Conservation (phyloP, 2,888 invertebrate genomes). For the Strigamia transsilvanica region DNA sequence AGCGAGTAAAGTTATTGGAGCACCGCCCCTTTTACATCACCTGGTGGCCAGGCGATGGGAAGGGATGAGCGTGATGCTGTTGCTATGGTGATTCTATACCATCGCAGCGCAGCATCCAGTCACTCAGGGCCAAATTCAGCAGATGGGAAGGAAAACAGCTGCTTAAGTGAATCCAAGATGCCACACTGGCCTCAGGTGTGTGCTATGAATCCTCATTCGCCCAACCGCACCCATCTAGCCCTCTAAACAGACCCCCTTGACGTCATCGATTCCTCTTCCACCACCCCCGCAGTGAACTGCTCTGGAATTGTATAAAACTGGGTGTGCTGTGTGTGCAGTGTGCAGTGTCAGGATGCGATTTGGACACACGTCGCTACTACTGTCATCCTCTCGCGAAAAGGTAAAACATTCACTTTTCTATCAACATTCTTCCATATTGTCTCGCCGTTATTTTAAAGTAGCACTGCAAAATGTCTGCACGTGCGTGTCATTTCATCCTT, state of each 20-base stretch:
- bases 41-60: conserved; percentile 27
- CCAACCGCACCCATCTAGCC: conserved; percentile 10
- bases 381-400: conserved; percentile 18
- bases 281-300: conserved; percentile 30
- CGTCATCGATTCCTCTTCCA: conserved; percentile 26
- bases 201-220: conserved; percentile 4
- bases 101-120: conserved; percentile 26
- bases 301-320: conserved; percentile 30
- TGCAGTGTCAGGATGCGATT: conserved; percentile 30
- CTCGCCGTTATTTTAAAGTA: neutral
- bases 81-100: conserved; percentile 11
- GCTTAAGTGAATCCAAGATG: conserved; percentile 30
- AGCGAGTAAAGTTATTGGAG: neutral
- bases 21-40: neutral
- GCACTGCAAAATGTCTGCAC: neutral
- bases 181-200: conserved; percentile 30
- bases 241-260: conserved; percentile 20
- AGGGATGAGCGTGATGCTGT: conserved; percentile 5
- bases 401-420: conserved; percentile 15
- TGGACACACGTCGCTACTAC: conserved; percentile 18
- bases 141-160: conserved; percentile 30
- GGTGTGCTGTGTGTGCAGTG: conserved; percentile 15
- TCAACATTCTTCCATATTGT: neutral
- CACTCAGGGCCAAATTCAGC: conserved; percentile 30
- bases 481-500: neutral